Percentiles rank a stretch among this genome's conserved stretches.
phyloP scores from a whole-genome alignment of 2,113 vertebrate genomes.

The Archilochus colubris region DNA sequence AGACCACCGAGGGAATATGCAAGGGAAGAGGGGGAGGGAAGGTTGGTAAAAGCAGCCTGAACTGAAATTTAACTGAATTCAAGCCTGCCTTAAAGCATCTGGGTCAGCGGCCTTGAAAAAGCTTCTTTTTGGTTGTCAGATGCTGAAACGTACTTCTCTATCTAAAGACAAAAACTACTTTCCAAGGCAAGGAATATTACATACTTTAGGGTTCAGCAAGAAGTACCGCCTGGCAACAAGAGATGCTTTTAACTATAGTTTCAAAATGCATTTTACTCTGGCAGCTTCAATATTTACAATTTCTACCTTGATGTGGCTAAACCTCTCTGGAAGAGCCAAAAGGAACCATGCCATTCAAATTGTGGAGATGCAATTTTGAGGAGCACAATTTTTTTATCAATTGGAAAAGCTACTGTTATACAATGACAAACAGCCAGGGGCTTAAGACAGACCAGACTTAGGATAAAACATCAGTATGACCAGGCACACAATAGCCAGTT shows the following conservation, averaged over 20 bases:
- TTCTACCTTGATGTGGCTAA: neutral
- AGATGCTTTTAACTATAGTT: neutral
- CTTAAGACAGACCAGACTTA: neutral
- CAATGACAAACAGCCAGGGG: neutral
- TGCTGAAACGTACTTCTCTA: slow-evolving; percentile 32
- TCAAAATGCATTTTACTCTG: neutral
- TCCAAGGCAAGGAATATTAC: neutral
- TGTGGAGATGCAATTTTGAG: neutral
- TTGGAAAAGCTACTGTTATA: neutral
- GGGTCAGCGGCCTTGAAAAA: slow-evolving; percentile 46
- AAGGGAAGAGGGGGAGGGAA: neutral
- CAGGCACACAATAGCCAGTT: neutral
- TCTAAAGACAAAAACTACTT: slow-evolving; percentile 9
- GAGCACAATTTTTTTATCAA: neutral
- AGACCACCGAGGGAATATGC: slow-evolving; percentile 76
- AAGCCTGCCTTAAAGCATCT: slow-evolving; percentile 31
- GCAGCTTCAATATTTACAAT: neutral
- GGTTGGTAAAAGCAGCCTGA: slow-evolving; percentile 54
- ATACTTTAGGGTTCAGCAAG: slow-evolving; percentile 10
- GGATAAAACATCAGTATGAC: neutral
- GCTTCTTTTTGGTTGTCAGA: slow-evolving; percentile 52
- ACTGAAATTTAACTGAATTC: slow-evolving; percentile 68
- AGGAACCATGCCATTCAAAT: neutral
- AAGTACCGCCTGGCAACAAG: slow-evolving; percentile 9
- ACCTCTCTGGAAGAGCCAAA: neutral